Evolutionary conservation across 2,888 invertebrate species (phyloP).

Genomic region (Fissipunctia ypsillon): DNA sequence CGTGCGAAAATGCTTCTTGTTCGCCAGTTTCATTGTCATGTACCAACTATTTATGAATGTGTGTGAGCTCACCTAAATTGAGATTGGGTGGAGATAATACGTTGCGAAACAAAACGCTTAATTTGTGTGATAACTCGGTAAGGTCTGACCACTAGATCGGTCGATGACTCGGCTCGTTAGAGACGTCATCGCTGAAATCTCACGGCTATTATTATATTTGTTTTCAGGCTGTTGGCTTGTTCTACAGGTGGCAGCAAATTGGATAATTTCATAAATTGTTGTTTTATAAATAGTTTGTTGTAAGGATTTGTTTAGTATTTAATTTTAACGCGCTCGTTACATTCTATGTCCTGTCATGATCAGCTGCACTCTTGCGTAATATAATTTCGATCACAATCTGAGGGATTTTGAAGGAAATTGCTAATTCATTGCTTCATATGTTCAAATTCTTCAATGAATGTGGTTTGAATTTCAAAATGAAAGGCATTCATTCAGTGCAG

Average conservation of each 20-base stretch:
- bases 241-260: conserved; percentile 33
- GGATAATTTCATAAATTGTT: conserved; percentile 35
- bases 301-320: not conserved
- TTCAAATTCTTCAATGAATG: too few species aligned
- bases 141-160: conserved; percentile 62
- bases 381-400: too few species aligned
- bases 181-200: conserved; percentile 47
- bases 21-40: conserved; percentile 84
- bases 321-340: not conserved
- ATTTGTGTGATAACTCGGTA: conserved; percentile 61
- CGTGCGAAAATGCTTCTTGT: conserved; percentile 85
- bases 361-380: too few species aligned
- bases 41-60: conserved; percentile 75
- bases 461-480: too few species aligned
- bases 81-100: conserved; percentile 78
- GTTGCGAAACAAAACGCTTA: conserved; percentile 76
- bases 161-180: conserved; percentile 57
- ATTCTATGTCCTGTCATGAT: not conserved
- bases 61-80: conserved; percentile 73
- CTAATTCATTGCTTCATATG: too few species aligned
- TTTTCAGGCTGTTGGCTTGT: conserved; percentile 26
- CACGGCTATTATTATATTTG: conserved; percentile 48
- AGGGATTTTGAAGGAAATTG: too few species aligned
- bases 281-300: conserved; percentile 36
- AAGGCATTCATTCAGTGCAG: too few species aligned